A percentile compares a stretch with the other conserved stretches of the same genome.
Evolutionary conservation across 2,888 invertebrate genomes (phyloP).

Genomic region (Therioaphis trifolii): DNA sequence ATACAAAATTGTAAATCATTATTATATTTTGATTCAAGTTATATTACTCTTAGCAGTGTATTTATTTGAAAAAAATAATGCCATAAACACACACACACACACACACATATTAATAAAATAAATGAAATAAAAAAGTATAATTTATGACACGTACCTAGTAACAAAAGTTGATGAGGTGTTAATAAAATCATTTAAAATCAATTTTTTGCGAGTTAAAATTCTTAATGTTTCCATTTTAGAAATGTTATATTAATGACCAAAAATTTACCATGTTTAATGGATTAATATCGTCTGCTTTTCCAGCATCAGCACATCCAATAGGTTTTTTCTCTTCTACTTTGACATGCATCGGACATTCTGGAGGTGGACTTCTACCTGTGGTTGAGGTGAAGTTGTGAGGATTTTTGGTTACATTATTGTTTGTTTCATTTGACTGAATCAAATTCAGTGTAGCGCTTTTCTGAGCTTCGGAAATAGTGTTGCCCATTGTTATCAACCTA

Average conservation of each 20-base stretch:
- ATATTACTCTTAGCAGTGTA: too few species aligned
- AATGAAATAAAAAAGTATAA: too few species aligned
- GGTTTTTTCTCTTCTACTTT: constrained; percentile 68
- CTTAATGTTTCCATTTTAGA: too few species aligned
- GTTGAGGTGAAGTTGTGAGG: constrained; percentile 37
- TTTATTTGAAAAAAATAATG: too few species aligned
- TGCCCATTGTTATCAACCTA: constrained; percentile 54
- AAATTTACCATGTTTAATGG: constrained; percentile 82
- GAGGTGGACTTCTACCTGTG: constrained; percentile 68
- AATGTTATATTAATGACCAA: too few species aligned
- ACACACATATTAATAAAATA: not conserved
- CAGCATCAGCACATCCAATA: constrained; percentile 81
- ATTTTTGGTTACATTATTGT: constrained; percentile 29
- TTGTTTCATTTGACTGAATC: constrained; percentile 22
- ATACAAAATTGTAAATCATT: too few species aligned
- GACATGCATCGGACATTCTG: constrained; percentile 88
- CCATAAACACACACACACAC: not conserved
- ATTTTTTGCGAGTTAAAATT: too few species aligned
- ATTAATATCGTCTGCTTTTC: constrained; percentile 76
- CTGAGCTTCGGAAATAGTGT: constrained; percentile 59
- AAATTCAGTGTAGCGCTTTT: constrained; percentile 36
- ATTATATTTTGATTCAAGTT: too few species aligned
- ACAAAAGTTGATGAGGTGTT: too few species aligned
- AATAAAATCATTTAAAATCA: too few species aligned
- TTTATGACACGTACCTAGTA: too few species aligned